Conservation (phyloP, 2,113 vertebrate species). For the Sakesphorus luctuosus region DNA sequence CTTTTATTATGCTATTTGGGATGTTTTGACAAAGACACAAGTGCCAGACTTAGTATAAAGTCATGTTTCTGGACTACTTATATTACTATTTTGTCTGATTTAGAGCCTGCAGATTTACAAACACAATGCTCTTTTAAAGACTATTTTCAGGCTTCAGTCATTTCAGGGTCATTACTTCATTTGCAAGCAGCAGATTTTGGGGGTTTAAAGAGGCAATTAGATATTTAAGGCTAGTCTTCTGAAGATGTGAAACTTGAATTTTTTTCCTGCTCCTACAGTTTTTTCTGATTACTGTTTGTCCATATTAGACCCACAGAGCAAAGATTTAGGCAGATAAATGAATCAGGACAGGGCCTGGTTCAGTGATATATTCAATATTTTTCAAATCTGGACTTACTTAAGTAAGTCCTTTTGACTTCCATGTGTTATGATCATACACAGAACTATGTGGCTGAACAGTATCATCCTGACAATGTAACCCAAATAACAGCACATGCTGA, state of each 20-base stretch:
- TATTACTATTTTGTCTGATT: background rate
- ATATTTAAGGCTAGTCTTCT: background rate
- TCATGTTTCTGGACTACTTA: background rate
- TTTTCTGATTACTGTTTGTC: background rate
- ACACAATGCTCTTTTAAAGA: background rate
- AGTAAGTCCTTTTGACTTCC: background rate
- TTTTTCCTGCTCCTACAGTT: background rate
- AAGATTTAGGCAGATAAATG: background rate
- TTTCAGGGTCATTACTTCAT: background rate
- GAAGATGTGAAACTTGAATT: background rate
- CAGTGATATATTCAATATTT: background rate
- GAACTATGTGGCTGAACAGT: background rate
- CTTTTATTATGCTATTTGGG: background rate
- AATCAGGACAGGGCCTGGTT: background rate
- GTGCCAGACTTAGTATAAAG: background rate
- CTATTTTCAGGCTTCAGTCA: background rate
- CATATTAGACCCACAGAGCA: background rate
- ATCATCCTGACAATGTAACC: background rate
- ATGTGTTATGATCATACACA: background rate
- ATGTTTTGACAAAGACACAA: background rate
- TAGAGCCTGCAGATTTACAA: background rate
- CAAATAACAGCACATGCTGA: background rate
- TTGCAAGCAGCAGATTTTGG: background rate
- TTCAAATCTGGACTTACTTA: background rate
- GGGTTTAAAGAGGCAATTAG: background rate